Evolutionary conservation across 2,113 vertebrate genomes (phyloP).

Genomic region (Thunnus thynnus): DNA sequence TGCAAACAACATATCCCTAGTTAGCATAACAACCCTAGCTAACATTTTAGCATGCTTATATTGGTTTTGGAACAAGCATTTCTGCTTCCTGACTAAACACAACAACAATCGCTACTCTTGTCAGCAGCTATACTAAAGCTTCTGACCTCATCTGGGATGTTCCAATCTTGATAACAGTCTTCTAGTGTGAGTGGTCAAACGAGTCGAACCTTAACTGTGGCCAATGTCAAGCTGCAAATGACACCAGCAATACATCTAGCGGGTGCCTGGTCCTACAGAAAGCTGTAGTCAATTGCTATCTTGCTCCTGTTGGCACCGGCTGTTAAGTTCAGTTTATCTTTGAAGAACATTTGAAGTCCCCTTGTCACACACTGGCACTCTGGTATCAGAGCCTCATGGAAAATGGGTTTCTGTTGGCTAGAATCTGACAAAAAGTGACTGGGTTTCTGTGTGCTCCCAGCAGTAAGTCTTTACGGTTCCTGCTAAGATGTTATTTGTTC

Average conservation of each 20-base stretch:
- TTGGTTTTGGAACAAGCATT: not conserved
- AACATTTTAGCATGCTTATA: not conserved
- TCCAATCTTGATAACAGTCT: no score
- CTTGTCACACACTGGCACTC: conserved; percentile 54
- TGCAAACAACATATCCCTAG: not conserved
- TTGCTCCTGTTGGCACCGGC: conserved; percentile 56
- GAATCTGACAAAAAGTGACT: conserved; percentile 44
- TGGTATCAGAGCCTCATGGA: conserved; percentile 35
- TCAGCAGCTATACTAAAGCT: not conserved
- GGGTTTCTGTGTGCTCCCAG: conserved; percentile 46
- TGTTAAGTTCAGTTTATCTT: conserved; percentile 62
- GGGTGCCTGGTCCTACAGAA: conserved; percentile 30
- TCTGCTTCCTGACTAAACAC: no score
- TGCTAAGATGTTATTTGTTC: conserved; percentile 19
- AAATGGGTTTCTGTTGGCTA: conserved; percentile 46
- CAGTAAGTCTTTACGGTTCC: conserved; percentile 21
- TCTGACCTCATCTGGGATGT: not conserved
- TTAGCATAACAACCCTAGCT: not conserved
- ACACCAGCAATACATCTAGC: conserved; percentile 43
- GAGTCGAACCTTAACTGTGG: not conserved
- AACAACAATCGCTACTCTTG: no score
- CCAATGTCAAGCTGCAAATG: conserved; percentile 18
- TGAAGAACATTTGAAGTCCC: conserved; percentile 55
- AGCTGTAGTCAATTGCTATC: conserved; percentile 51
- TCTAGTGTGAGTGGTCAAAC: not conserved